Percentiles rank a stretch among this genome's conserved stretches.
These are phyloP conservation scores for Muscina levida DNA, from an alignment of 2,888 invertebrate species.

Conservation along the genomic window DNA sequence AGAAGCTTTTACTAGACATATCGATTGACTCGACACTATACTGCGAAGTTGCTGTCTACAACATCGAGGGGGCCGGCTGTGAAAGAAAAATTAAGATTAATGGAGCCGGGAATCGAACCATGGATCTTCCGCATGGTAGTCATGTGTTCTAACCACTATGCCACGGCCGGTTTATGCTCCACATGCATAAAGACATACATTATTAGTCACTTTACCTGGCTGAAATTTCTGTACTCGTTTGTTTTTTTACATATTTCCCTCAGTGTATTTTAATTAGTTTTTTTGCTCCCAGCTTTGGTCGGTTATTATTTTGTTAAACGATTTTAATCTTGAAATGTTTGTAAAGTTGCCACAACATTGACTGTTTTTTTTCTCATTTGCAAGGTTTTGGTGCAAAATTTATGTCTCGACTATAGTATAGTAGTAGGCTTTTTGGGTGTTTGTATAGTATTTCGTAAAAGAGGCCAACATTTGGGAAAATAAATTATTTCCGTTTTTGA, in stretches of 20 bases:
- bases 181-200: no score
- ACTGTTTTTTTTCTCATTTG: background rate
- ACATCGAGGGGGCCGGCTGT: no score
- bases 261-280: conserved; percentile 51
- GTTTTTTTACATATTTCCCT: conserved; percentile 5
- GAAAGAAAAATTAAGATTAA: no score
- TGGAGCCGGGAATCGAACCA: no score
- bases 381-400: conserved; percentile 53
- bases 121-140: no score
- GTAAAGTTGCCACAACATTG: conserved; percentile 41
- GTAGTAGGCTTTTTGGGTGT: conserved; percentile 34
- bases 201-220: no score
- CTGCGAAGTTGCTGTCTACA: no score
- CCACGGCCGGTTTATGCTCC: no score
- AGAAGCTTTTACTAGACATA: no score
- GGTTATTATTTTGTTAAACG: conserved; percentile 46
- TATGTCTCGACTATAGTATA: conserved; percentile 43
- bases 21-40: no score
- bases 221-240: no score
- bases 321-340: conserved; percentile 62
- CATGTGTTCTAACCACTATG: no score
- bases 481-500: conserved; percentile 63
- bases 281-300: conserved; percentile 28
- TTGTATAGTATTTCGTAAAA: conserved; percentile 31
- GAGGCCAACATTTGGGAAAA: conserved; percentile 49